A percentile compares a stretch with the other conserved stretches of the same genome.
Evolutionary conservation across 1,140 invertebrate genomes (phyloP).

Genomic region (Bombus affinis): DNA sequence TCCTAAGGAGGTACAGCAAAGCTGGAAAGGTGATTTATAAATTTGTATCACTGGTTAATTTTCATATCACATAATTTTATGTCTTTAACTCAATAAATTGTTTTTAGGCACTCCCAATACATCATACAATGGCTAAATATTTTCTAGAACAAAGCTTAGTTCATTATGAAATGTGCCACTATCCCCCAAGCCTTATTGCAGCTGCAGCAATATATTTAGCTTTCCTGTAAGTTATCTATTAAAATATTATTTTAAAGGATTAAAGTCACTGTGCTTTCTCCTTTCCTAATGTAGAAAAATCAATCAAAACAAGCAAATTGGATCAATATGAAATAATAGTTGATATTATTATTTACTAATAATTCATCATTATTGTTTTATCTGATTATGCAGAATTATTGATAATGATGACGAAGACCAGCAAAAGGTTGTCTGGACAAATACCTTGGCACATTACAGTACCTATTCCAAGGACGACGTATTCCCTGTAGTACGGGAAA

Average conservation of each 20-base stretch:
- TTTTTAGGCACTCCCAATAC: slow-evolving; percentile 82
- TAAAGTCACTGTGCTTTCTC: not conserved
- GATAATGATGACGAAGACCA: slow-evolving; percentile 75
- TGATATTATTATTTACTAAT: not conserved
- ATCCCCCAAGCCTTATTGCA: slow-evolving; percentile 91
- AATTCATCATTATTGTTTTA: not conserved
- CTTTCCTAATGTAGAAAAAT: not conserved
- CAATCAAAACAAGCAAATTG: not conserved
- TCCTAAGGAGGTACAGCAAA: slow-evolving; percentile 92
- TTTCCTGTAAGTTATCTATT: slow-evolving; percentile 80
- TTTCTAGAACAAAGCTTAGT: slow-evolving; percentile 93
- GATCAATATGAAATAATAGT: slow-evolving; percentile 16
- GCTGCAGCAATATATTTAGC: slow-evolving; percentile 89
- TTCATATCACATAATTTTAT: not conserved
- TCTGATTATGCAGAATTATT: slow-evolving; percentile 67
- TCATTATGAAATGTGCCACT: slow-evolving; percentile 91
- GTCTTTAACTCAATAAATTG: not conserved
- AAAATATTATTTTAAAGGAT: not conserved
- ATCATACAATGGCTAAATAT: slow-evolving; percentile 96
- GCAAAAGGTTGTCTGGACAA: slow-evolving; percentile 83
- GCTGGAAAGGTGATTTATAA: slow-evolving; percentile 84
- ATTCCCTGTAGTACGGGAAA: slow-evolving; percentile 84
- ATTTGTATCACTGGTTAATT: not conserved
- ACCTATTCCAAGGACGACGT: slow-evolving; percentile 84
- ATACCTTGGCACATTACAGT: slow-evolving; percentile 85